Base-by-base conservation (phyloP, 2,113 vertebrate genomes). In the Mesoclemmys tuberculata region DNA sequence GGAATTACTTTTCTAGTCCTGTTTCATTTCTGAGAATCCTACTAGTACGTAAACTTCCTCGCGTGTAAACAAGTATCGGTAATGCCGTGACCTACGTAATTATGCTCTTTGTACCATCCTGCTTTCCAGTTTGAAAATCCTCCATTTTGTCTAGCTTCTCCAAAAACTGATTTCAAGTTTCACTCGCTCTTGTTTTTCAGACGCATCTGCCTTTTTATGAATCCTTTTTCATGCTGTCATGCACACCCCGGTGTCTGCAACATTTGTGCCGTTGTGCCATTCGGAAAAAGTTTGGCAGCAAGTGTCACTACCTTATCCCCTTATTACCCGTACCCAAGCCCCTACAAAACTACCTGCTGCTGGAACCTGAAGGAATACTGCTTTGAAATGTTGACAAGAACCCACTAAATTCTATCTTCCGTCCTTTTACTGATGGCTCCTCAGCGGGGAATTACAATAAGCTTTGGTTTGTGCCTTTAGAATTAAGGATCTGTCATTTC, bases 251-350 rank as follows among this genome's bases (percentile, higher is more conserved):
- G 22, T 85, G 93, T 71, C 97, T 99, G 79, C 98, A 98, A 87
- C 98, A 98, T 80, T 89, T 98, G 9, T 98, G 98, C 75, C 98
- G 98, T 19, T 95, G 95, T 0, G 7, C 95, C n/a, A n/a, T 98
- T 21, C 95, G 97, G 38, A 92, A 86, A 1, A 24, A 21, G 4
- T 89, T 98, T 0, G 98, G 98, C 64, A 92, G 93, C 68, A 12
- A 51, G 2, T 98, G 99, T 93, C 96, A 96, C 2, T 27, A 35
- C 87, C 86, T 98, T 1, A 80, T 98, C 11, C 98, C 98, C 3
- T 79, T 71, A 80, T 84, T 98, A 18, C 98, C 98, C 1, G 16
- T 98, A 77, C 99, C 99, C 6, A 84, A 35, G 55, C 1, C 95
- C 1, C 90, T 98, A 77, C 93, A n/a, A 0, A 84, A 88, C 0